These are phyloP conservation scores for Lontra canadensis DNA, from an alignment of 2,113 vertebrate species.

Conservation along the genomic window DNA sequence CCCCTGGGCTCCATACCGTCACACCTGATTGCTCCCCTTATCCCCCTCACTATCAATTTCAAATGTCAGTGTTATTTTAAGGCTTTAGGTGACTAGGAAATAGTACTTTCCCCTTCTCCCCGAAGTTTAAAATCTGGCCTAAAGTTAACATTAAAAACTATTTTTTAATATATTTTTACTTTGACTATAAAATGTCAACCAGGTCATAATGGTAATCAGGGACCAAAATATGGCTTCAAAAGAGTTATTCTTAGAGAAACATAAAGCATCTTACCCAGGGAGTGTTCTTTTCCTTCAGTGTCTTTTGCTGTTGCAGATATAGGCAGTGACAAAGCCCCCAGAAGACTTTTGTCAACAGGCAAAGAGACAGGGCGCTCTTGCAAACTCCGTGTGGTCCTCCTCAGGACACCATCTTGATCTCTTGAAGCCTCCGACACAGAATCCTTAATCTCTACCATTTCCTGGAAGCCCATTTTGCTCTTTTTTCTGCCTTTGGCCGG, in stretches of 20 bases:
- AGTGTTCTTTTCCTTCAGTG: constrained; percentile 73
- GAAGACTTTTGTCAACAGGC: constrained; percentile 92
- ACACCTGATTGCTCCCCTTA: too few relatives aligned
- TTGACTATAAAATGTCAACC: background rate
- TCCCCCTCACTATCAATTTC: background rate
- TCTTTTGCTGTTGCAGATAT: constrained; percentile 75
- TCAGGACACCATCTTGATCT: constrained; percentile 79
- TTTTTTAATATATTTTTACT: background rate
- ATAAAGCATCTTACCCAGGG: constrained; percentile 86
- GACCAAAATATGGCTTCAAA: background rate
- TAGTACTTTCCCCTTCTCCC: background rate
- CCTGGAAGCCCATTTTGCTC: constrained; percentile 92
- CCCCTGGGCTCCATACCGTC: accelerated
- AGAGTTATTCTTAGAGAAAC: background rate
- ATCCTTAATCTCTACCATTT: constrained; percentile 89
- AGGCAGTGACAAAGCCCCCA: constrained; percentile 81
- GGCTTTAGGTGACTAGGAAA: background rate
- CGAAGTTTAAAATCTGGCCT: background rate
- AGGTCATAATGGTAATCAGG: background rate
- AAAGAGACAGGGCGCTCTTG: constrained; percentile 93
- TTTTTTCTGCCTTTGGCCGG: constrained; percentile 97
- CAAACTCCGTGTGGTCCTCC: constrained; percentile 81
- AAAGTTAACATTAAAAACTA: background rate
- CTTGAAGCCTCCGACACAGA: constrained; percentile 75
- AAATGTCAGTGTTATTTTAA: background rate